Conservation (phyloP, 2,888 invertebrate species). For the Mimachlamys varia region DNA sequence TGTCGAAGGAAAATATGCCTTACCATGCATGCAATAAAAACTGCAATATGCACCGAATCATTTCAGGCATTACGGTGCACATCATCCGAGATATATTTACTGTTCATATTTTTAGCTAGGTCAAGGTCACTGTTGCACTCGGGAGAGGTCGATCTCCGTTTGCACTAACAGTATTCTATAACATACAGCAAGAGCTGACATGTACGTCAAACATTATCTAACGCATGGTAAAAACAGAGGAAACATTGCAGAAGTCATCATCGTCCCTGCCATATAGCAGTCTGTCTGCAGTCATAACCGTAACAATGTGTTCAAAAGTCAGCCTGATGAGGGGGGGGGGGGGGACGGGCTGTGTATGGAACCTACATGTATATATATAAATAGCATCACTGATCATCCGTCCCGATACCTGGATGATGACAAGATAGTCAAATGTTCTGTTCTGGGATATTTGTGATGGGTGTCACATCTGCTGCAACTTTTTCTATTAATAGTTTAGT, state of each 20-base stretch:
- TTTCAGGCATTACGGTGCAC: not conserved
- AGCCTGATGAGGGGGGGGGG: too few species aligned
- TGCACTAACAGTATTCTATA: not conserved
- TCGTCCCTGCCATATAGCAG: not conserved
- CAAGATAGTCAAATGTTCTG: not conserved
- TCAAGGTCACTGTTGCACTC: slow-evolving; percentile 17
- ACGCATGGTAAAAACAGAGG: not conserved
- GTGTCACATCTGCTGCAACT: not conserved
- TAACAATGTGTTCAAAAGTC: not conserved
- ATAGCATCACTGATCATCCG: not conserved
- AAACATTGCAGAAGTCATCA: not conserved
- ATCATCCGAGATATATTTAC: not conserved
- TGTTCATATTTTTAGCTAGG: not conserved
- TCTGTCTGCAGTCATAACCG: not conserved
- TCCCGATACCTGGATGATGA: not conserved
- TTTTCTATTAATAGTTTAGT: too few species aligned
- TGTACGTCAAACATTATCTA: slow-evolving; percentile 28
- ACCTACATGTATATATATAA: not conserved
- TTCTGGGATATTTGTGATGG: not conserved
- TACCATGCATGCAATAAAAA: not conserved
- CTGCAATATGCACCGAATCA: not conserved
- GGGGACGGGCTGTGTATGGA: slow-evolving; percentile 4
- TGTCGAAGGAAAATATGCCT: not conserved
- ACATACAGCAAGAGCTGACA: not conserved
- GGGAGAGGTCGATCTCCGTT: not conserved